A percentile compares a stretch with the other conserved stretches of the same genome.
Conservation (phyloP, 1,140 invertebrate species). For the Trypoxylus dichotomus region DNA sequence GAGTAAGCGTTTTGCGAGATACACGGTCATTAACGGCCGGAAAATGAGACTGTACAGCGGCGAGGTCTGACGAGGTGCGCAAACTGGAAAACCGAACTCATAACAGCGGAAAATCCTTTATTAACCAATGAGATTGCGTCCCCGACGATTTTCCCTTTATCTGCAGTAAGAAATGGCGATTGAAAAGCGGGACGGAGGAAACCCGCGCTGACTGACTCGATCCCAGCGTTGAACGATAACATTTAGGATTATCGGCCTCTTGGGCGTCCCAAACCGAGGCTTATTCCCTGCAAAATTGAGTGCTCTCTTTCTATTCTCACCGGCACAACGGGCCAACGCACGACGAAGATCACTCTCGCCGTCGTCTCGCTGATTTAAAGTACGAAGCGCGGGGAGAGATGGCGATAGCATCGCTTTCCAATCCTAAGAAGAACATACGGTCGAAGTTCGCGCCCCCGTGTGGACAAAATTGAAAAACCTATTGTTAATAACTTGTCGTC, state of each 20-base stretch:
- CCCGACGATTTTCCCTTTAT: neutral
- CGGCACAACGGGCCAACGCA: no score
- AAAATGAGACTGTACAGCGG: neutral
- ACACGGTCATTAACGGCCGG: neutral
- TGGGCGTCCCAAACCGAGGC: neutral
- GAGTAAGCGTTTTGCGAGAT: neutral
- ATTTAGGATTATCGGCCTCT: conserved; percentile 16
- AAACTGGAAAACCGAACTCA: conserved; percentile 10
- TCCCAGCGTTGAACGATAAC: conserved; percentile 8
- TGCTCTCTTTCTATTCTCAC: neutral
- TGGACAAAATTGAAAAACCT: neutral
- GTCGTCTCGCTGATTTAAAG: neutral
- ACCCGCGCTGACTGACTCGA: neutral
- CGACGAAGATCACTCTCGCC: no score
- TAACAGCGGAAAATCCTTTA: neutral
- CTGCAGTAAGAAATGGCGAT: conserved; percentile 5
- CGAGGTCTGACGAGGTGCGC: neutral
- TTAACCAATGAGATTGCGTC: conserved; percentile 11
- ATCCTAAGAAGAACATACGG: neutral
- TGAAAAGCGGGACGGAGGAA: neutral
- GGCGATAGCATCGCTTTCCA: neutral
- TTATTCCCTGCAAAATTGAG: conserved; percentile 6
- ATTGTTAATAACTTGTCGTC: neutral
- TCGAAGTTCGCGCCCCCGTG: neutral
- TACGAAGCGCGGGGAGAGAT: neutral